These are phyloP conservation scores for Serrognathus titanus DNA, from an alignment of 2,888 invertebrate genomes.

Conservation along the genomic window DNA sequence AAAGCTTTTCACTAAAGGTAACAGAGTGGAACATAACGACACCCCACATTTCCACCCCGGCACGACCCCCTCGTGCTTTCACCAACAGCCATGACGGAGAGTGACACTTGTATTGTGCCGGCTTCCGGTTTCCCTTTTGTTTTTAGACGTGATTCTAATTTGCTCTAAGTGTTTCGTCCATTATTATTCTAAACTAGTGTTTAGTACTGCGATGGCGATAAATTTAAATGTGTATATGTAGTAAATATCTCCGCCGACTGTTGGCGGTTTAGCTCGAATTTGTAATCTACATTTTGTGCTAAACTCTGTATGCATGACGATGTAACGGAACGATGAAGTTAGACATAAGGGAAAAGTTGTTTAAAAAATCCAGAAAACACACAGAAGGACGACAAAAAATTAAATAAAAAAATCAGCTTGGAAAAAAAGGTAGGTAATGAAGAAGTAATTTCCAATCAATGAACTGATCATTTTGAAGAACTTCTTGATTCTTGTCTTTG, in stretches of 20 bases:
- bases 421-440: too few relatives aligned
- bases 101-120: constrained; percentile 39
- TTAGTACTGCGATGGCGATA: neutral
- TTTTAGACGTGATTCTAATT: constrained; percentile 40
- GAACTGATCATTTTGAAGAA: too few relatives aligned
- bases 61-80: constrained; percentile 7
- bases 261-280: too few relatives aligned
- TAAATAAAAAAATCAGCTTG: too few relatives aligned
- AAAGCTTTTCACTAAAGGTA: constrained; percentile 31
- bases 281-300: too few relatives aligned
- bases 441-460: too few relatives aligned
- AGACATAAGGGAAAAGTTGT: too few relatives aligned
- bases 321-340: too few relatives aligned
- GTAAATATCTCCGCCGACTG: constrained; percentile 36
- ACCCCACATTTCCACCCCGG: constrained; percentile 27
- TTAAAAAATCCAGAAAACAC: too few relatives aligned
- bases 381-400: too few relatives aligned
- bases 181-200: constrained; percentile 3
- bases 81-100: constrained; percentile 33
- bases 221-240: neutral
- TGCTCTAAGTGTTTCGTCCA: constrained; percentile 32
- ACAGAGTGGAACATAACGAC: constrained; percentile 31
- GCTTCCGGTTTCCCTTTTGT: constrained; percentile 38
- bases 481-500: too few relatives aligned
- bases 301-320: too few relatives aligned